A percentile compares a stretch with the other conserved stretches of the same genome.
These are phyloP conservation scores for Drosophila kanapiae DNA, from an alignment of 1,140 invertebrate species.

Conservation along the genomic window DNA sequence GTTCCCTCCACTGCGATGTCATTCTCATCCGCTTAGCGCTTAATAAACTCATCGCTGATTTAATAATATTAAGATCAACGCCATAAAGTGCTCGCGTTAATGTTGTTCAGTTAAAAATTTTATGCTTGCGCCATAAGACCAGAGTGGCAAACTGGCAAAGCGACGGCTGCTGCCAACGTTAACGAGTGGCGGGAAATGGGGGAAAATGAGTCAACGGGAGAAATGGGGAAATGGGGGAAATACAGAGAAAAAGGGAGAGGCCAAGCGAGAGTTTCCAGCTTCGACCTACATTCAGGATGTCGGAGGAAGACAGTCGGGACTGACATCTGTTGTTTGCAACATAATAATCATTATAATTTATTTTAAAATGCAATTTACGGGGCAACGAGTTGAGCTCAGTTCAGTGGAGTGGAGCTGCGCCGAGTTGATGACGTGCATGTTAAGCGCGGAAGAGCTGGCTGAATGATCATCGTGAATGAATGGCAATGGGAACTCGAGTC, in stretches of 20 bases:
- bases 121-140: constrained; percentile 76
- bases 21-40: constrained; percentile 53
- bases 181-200: constrained; percentile 28
- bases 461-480: constrained; percentile 45
- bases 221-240: neutral
- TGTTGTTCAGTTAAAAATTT: constrained; percentile 79
- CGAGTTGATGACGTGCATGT: constrained; percentile 65
- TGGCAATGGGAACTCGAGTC: constrained; percentile 32
- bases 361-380: constrained; percentile 83
- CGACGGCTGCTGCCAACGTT: constrained; percentile 48
- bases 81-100: constrained; percentile 80
- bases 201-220: neutral
- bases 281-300: constrained; percentile 50
- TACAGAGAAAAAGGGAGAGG: neutral
- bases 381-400: constrained; percentile 43
- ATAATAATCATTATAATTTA: constrained; percentile 84
- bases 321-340: constrained; percentile 82
- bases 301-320: constrained; percentile 30
- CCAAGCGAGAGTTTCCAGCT: constrained; percentile 18
- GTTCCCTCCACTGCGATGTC: constrained; percentile 12
- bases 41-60: constrained; percentile 74
- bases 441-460: constrained; percentile 44
- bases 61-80: constrained; percentile 80
- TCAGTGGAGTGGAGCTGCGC: constrained; percentile 35
- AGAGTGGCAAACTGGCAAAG: constrained; percentile 70